phyloP scores from a whole-genome alignment of 2,113 vertebrate species.

The Ondatra zibethicus region DNA sequence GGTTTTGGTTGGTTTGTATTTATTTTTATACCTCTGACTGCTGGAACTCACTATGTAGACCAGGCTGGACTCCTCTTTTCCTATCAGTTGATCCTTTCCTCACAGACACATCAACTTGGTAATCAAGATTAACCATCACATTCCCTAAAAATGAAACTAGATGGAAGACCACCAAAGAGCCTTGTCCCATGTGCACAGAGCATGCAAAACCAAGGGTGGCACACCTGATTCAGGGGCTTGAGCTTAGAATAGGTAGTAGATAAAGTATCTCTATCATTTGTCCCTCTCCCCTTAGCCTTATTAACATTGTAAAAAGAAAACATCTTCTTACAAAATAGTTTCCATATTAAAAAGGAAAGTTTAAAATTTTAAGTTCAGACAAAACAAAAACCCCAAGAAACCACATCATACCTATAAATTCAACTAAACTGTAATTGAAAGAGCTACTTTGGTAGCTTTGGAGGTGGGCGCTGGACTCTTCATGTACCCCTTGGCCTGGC shows the following conservation, averaged over 20 bases:
- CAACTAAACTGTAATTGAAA: conserved; percentile 47
- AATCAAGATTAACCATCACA: background rate
- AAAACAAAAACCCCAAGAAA: conserved; percentile 39
- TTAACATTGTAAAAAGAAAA: conserved; percentile 38
- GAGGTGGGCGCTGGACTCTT: background rate
- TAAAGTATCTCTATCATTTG: background rate
- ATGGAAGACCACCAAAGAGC: background rate
- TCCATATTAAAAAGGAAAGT: conserved; percentile 15
- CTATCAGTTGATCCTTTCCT: background rate
- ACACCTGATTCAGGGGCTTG: background rate
- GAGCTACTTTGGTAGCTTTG: background rate
- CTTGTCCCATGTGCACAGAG: background rate
- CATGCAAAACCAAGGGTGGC: background rate
- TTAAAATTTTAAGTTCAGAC: background rate
- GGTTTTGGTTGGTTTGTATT: background rate
- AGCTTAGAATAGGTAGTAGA: background rate
- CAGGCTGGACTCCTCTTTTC: background rate
- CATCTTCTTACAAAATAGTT: background rate
- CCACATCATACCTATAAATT: conserved; percentile 49
- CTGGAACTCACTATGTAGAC: background rate
- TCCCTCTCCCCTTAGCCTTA: background rate
- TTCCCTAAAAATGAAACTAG: background rate
- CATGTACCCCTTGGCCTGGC: background rate
- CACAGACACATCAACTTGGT: background rate
- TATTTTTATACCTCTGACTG: background rate